phyloP scores from a whole-genome alignment of 2,888 invertebrate species.

The Eupithecia insigniata region DNA sequence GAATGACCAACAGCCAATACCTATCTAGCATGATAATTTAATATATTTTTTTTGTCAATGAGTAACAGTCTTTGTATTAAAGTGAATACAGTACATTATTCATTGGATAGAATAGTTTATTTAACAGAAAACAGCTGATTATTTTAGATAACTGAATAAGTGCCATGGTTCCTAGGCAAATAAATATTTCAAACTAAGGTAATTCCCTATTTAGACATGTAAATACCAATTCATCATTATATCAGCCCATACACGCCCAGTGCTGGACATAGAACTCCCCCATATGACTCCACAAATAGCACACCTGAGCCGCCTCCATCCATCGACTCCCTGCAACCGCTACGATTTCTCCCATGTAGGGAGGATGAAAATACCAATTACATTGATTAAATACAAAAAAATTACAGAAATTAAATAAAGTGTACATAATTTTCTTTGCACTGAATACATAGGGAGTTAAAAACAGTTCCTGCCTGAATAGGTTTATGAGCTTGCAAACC shows the following conservation, averaged over 20 bases:
- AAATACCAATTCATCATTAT: no score
- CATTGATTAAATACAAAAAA: background rate
- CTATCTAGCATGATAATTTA: background rate
- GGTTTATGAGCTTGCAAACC: background rate
- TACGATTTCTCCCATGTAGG: no score
- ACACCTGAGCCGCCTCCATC: no score
- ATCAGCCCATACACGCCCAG: no score
- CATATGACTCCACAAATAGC: no score
- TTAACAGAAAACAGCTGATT: background rate
- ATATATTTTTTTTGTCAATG: background rate
- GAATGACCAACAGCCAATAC: conserved; percentile 3
- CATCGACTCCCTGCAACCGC: no score
- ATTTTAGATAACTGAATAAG: background rate
- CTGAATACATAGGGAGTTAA: background rate
- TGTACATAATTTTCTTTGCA: background rate
- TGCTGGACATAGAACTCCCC: no score
- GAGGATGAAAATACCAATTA: no score
- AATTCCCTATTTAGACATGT: background rate
- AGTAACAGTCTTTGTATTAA: background rate
- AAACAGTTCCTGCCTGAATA: conserved; percentile 1
- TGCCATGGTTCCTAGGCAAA: background rate
- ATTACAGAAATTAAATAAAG: no score
- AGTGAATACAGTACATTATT: background rate
- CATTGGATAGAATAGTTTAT: background rate
- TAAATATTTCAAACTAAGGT: background rate